Percentiles rank a stretch among this genome's conserved stretches.
These are phyloP conservation scores for Ariopsis seemanni DNA, from an alignment of 2,113 vertebrate genomes.

Conservation along the genomic window DNA sequence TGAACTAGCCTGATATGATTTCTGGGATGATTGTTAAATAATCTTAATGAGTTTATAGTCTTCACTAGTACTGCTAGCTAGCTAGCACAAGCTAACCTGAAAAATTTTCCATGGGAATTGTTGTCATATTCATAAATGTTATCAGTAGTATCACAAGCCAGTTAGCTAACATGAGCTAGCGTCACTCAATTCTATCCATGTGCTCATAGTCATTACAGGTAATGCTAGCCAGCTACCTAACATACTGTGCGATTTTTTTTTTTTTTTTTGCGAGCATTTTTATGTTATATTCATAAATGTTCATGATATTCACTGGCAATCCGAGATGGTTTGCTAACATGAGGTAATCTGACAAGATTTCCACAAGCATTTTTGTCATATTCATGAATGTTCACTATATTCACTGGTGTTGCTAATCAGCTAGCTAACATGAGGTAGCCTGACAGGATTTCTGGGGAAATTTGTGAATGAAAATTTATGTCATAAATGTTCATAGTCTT, in stretches of 20 bases:
- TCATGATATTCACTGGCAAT: not conserved
- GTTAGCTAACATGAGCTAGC: not conserved
- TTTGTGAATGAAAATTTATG: not conserved
- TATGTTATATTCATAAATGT: not conserved
- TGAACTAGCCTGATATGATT: not conserved
- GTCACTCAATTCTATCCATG: not conserved
- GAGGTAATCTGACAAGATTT: not conserved
- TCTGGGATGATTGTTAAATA: not conserved
- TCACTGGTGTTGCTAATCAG: not conserved
- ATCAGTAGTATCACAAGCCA: not conserved
- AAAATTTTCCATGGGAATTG: not conserved
- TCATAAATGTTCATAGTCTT: not conserved
- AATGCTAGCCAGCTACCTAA: not conserved
- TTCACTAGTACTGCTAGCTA: not conserved
- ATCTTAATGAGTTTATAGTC: not conserved
- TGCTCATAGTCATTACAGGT: not conserved
- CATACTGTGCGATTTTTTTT: no score
- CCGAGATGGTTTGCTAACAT: not conserved
- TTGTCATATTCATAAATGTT: not conserved
- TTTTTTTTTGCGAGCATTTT: not conserved
- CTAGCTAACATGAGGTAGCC: not conserved
- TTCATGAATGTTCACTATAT: not conserved
- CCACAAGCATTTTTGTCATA: not conserved
- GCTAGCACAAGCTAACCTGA: not conserved
- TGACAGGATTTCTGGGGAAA: not conserved